phyloP scores from a whole-genome alignment of 2,797 vertebrate species.

The Channa striata region DNA sequence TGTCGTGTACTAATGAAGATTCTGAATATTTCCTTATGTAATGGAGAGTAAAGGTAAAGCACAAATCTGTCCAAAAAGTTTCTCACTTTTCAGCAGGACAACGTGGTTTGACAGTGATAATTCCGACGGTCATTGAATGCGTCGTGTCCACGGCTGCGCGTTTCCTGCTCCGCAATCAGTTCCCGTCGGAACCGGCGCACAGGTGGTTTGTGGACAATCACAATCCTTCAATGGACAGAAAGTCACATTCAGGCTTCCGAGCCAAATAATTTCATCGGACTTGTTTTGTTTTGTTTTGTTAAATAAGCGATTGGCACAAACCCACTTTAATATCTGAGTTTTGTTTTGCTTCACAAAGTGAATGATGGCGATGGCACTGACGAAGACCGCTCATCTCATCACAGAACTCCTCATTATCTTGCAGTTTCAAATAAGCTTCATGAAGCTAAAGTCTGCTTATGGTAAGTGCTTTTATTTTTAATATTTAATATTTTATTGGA shows the following conservation, averaged over 20 bases:
- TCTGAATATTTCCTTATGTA: no score
- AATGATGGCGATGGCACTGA: constrained; percentile 46
- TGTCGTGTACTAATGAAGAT: no score
- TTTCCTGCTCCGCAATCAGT: neutral
- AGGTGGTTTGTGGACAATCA: neutral
- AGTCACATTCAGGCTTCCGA: no score
- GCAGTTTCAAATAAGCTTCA: constrained; percentile 59
- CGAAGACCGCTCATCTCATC: constrained; percentile 45
- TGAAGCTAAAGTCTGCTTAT: constrained; percentile 35
- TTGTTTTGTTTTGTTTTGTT: no score
- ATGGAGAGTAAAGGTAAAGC: no score
- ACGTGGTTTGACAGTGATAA: fast-evolving
- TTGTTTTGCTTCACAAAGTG: constrained; percentile 4
- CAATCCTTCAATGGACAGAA: neutral
- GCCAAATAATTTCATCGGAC: neutral
- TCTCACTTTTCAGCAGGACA: no score
- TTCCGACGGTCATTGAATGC: constrained; percentile 49
- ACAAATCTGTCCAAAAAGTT: no score
- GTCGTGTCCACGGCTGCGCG: neutral
- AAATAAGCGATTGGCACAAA: neutral
- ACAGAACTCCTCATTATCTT: constrained; percentile 64
- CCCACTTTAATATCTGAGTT: neutral
- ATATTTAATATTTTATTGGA: no score
- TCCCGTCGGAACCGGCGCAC: neutral
- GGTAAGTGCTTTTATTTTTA: constrained; percentile 58